Percentiles rank a stretch among this genome's conserved stretches.
These are phyloP conservation scores for Cylindroiulus punctatus DNA, from an alignment of 2,888 invertebrate species.

Conservation along the genomic window DNA sequence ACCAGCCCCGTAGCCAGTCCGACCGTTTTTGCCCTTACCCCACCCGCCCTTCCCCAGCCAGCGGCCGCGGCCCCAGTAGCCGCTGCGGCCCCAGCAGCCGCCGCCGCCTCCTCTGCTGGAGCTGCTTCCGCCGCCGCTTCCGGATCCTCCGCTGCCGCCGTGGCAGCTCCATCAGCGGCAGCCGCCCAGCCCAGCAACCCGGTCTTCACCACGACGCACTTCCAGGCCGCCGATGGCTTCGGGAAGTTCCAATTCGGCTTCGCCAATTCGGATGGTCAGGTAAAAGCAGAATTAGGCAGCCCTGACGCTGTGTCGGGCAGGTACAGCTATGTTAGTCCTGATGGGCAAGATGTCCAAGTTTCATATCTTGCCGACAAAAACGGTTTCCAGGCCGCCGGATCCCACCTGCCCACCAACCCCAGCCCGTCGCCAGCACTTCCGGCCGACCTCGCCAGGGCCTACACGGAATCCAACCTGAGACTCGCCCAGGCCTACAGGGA, in stretches of 20 bases:
- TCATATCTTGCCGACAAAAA: constrained; percentile 72
- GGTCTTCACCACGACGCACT: constrained; percentile 40
- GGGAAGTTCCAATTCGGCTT: constrained; percentile 80
- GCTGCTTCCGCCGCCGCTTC: neutral
- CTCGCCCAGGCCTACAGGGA: constrained; percentile 55
- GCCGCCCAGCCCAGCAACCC: constrained; percentile 8
- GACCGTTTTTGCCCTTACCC: constrained; percentile 48
- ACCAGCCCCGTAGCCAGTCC: constrained; percentile 37
- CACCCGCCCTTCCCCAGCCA: constrained; percentile 53
- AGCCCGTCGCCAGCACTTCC: constrained; percentile 40
- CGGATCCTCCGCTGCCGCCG: neutral
- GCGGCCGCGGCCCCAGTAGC: neutral
- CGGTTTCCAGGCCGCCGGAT: constrained; percentile 82
- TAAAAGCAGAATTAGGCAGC: constrained; percentile 77
- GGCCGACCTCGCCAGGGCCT: constrained; percentile 52
- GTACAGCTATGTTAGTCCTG: constrained; percentile 75
- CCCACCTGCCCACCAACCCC: constrained; percentile 45
- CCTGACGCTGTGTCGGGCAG: constrained; percentile 76
- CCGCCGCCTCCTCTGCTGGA: neutral
- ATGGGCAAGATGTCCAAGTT: constrained; percentile 73
- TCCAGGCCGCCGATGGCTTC: constrained; percentile 67
- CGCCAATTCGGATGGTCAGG: constrained; percentile 75
- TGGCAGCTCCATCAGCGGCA: neutral
- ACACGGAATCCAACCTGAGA: constrained; percentile 54
- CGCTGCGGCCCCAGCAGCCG: neutral